Percentiles rank a stretch among this genome's conserved stretches.
Conservation (phyloP, 1,140 invertebrate species). For the Cheumatopsyche charites region DNA sequence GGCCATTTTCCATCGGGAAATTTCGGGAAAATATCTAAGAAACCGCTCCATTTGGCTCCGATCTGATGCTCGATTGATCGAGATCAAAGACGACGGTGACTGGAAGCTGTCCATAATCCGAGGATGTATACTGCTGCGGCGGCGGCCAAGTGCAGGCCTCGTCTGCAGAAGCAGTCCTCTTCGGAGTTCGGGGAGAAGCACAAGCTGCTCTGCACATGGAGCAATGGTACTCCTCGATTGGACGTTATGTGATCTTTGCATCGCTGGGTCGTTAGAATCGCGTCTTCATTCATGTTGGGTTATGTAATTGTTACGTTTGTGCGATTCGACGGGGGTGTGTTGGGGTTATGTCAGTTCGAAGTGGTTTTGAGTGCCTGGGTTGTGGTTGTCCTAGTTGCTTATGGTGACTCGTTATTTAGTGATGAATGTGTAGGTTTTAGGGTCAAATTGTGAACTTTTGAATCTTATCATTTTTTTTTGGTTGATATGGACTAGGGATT, state of each 20-base stretch:
- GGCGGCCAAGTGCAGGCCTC: constrained; percentile 50
- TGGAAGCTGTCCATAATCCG: too few species aligned
- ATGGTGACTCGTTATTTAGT: too few species aligned
- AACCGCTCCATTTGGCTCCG: background rate
- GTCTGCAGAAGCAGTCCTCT: constrained; percentile 53
- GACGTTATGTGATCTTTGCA: background rate
- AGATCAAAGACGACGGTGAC: constrained; percentile 50
- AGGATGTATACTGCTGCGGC: constrained; percentile 46
- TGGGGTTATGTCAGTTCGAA: background rate
- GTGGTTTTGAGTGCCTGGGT: background rate
- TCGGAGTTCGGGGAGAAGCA: constrained; percentile 51
- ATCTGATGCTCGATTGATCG: background rate
- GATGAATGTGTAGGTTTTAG: too few species aligned
- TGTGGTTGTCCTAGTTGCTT: too few species aligned
- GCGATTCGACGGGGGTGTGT: background rate
- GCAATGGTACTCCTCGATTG: constrained; percentile 51
- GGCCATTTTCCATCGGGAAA: constrained; percentile 9
- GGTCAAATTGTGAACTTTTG: too few species aligned
- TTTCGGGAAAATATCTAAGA: constrained; percentile 1
- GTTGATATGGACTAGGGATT: too few species aligned
- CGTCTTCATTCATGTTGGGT: background rate
- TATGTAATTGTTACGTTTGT: constrained; percentile 1
- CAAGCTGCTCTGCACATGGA: constrained; percentile 58
- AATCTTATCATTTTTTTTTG: too few species aligned
- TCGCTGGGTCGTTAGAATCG: background rate